These are phyloP conservation scores for Aotus griseimembra DNA, from an alignment of 2,797 vertebrate genomes.

Conservation along the genomic window DNA sequence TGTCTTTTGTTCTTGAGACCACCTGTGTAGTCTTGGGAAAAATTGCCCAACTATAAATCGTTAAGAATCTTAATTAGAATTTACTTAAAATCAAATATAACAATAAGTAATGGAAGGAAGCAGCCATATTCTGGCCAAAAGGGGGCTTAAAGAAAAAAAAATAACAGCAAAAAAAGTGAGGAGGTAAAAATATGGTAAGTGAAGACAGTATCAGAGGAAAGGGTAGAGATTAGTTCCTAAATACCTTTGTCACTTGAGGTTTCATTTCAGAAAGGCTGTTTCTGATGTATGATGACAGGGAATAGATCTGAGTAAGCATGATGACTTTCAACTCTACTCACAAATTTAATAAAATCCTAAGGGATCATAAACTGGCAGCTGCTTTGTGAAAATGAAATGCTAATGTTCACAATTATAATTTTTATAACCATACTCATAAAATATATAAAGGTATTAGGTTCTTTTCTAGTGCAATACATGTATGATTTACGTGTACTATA, in stretches of 20 bases:
- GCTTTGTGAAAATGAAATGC: conserved; percentile 84
- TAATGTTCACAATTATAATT: conserved; percentile 81
- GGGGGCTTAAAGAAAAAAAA: background rate
- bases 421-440: conserved; percentile 77
- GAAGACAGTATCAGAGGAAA: background rate
- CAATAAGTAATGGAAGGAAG: background rate
- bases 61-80: background rate
- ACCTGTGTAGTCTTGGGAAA: background rate
- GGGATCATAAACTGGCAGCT: conserved; percentile 81
- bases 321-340: conserved; percentile 79
- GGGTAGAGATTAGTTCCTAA: background rate
- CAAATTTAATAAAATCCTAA: conserved; percentile 82
- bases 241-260: background rate
- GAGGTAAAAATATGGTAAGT: background rate
- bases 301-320: conserved; percentile 76
- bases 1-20: background rate
- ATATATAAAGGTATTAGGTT: conserved; percentile 78
- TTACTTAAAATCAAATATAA: background rate
- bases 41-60: background rate
- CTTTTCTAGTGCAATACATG: conserved; percentile 69
- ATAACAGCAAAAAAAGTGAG: background rate
- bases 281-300: conserved; percentile 75
- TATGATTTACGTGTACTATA: conserved; percentile 73
- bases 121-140: background rate
- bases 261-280: conserved; percentile 44